Evolutionary conservation across 2,888 invertebrate genomes (phyloP).

Genomic region (Torymus tubicola): DNA sequence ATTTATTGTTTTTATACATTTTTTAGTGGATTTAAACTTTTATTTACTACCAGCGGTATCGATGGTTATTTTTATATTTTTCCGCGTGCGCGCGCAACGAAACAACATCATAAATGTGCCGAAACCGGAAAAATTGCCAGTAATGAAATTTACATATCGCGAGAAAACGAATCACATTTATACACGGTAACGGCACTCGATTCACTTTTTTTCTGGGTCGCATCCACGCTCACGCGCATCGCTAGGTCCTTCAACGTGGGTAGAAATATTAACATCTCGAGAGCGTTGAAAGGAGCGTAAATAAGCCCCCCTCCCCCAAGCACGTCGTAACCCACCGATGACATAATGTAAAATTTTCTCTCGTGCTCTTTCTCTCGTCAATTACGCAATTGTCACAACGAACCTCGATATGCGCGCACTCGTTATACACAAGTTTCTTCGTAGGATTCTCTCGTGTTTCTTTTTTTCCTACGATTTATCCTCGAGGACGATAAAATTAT

Average conservation of each 20-base stretch:
- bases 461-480: too few species aligned
- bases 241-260: not conserved
- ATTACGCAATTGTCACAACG: conserved; percentile 17
- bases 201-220: not conserved
- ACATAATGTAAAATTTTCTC: conserved; percentile 8
- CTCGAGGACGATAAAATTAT: too few species aligned
- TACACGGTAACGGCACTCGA: not conserved
- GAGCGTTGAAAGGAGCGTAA: not conserved
- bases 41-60: too few species aligned
- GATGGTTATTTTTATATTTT: too few species aligned
- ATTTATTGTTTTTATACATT: too few species aligned
- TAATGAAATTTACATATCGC: not conserved
- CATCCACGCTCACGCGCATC: too few species aligned
- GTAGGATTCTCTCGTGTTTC: too few species aligned
- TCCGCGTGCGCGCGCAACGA: too few species aligned
- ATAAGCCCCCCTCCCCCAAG: conserved; percentile 5
- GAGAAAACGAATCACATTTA: not conserved
- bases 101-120: too few species aligned
- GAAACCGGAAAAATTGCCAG: not conserved
- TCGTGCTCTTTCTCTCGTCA: not conserved
- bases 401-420: not conserved
- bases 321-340: not conserved
- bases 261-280: not conserved
- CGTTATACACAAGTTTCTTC: not conserved
- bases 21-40: too few species aligned